A percentile compares a stretch with the other conserved stretches of the same genome.
These are phyloP conservation scores for Rhingia rostrata DNA, from an alignment of 2,888 invertebrate genomes.

Conservation along the genomic window DNA sequence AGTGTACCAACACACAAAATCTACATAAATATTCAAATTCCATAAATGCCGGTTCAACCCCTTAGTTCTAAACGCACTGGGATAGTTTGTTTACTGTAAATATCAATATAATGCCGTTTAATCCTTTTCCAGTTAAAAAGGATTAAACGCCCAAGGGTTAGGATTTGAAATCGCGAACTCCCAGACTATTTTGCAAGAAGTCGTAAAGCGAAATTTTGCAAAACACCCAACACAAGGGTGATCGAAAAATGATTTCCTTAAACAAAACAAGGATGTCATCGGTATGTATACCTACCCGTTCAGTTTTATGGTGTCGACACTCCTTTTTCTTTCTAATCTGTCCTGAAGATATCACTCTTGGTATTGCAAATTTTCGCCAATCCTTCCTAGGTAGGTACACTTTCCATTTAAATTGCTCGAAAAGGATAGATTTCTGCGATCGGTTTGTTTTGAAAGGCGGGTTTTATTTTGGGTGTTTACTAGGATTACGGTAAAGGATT, in stretches of 20 bases:
- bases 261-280: constrained; percentile 11
- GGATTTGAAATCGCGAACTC: constrained; percentile 23
- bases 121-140: constrained; percentile 79
- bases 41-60: constrained; percentile 51
- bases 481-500: constrained; percentile 83
- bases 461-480: constrained; percentile 82
- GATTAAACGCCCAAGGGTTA: constrained; percentile 73
- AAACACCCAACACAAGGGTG: constrained; percentile 12
- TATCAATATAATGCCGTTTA: constrained; percentile 81
- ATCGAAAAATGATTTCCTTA: constrained; percentile 16
- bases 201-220: constrained; percentile 21
- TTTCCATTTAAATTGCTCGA: constrained; percentile 16
- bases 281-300: constrained; percentile 19
- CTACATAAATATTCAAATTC: constrained; percentile 35
- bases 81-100: constrained; percentile 80
- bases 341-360: not conserved
- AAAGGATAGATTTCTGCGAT: constrained; percentile 8
- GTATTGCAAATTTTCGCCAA: constrained; percentile 62
- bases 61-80: constrained; percentile 1
- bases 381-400: constrained; percentile 2
- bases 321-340: constrained; percentile 8
- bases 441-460: constrained; percentile 78
- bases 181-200: constrained; percentile 29
- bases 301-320: constrained; percentile 54
- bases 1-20: constrained; percentile 18